Evolutionary conservation across 2,888 invertebrate genomes (phyloP).

Genomic region (Polymixis flavicincta): DNA sequence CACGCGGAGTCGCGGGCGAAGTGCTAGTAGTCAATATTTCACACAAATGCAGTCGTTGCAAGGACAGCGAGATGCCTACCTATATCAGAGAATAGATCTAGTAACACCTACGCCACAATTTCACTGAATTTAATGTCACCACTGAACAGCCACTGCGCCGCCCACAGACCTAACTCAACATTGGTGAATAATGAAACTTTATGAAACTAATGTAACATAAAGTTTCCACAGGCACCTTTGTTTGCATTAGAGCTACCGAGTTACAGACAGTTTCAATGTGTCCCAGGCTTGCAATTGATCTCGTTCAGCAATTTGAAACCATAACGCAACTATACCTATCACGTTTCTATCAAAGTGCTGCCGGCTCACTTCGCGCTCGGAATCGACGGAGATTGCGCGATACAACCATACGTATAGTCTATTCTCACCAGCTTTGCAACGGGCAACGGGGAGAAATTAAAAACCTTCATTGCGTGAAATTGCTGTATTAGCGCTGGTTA

Average conservation of each 20-base stretch:
- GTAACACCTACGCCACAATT: neutral
- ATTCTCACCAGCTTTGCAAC: constrained; percentile 24
- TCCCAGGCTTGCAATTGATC: constrained; percentile 36
- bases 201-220: constrained; percentile 34
- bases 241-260: constrained; percentile 35
- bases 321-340: constrained; percentile 43
- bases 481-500: constrained; percentile 14
- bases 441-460: constrained; percentile 41
- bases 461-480: constrained; percentile 39
- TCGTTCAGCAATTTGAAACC: constrained; percentile 32
- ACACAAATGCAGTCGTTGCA: neutral
- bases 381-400: constrained; percentile 23
- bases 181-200: constrained; percentile 22
- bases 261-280: constrained; percentile 30
- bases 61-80: neutral
- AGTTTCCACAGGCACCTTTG: constrained; percentile 32
- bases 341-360: constrained; percentile 30
- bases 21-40: neutral
- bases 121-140: constrained; percentile 8
- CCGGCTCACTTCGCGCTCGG: constrained; percentile 2
- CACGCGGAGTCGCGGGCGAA: too few species aligned
- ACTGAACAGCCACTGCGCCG: constrained; percentile 3
- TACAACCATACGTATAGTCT: constrained; percentile 9
- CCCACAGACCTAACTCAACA: constrained; percentile 14
- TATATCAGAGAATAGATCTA: neutral